Conservation (phyloP, 2,113 vertebrate genomes). For the Puffinus mauretanicus region DNA sequence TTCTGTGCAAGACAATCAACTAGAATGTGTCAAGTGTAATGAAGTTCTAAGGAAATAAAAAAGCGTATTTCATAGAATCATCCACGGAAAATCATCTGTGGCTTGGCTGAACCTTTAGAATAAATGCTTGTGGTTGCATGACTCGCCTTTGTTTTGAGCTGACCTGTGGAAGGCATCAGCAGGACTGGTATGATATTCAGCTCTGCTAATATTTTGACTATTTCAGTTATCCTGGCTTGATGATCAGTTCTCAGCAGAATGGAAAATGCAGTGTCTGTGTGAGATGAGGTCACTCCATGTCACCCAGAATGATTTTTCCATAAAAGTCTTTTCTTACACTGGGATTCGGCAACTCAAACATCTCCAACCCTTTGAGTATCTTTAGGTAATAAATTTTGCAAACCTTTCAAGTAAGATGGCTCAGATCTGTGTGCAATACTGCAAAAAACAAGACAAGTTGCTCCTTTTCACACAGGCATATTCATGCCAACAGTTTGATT, state of each 20-base stretch:
- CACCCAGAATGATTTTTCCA: conserved; percentile 1
- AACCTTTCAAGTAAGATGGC: neutral
- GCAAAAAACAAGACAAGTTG: neutral
- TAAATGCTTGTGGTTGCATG: neutral
- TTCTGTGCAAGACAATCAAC: neutral
- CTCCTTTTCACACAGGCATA: neutral
- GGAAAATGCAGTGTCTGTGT: neutral
- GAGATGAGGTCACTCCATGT: neutral
- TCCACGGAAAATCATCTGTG: neutral
- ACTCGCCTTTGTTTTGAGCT: neutral
- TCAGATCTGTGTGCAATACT: neutral
- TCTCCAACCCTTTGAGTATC: neutral
- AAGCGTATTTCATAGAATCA: neutral
- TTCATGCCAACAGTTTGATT: neutral
- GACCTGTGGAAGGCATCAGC: neutral
- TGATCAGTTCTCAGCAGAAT: neutral
- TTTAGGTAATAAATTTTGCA: neutral
- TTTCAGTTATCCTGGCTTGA: neutral
- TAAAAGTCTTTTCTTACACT: neutral
- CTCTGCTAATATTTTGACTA: neutral
- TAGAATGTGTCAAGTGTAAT: neutral
- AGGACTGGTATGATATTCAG: neutral
- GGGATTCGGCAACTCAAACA: neutral
- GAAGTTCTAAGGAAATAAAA: conserved; percentile 2
- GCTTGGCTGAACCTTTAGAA: neutral